Conservation (phyloP, 2,113 vertebrate species). For the Sphyrna mokarran region DNA sequence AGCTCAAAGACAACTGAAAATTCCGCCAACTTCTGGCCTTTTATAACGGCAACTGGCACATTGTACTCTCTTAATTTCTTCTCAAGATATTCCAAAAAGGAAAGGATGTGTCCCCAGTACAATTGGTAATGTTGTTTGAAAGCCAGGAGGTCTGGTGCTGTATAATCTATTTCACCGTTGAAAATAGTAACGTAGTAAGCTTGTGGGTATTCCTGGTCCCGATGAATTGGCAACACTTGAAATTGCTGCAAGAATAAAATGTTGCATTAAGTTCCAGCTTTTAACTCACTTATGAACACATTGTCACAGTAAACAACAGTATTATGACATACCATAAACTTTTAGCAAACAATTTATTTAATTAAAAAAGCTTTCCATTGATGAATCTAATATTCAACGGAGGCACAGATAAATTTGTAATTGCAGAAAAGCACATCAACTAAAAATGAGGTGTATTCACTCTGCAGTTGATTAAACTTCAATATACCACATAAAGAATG, state of each 20-base stretch:
- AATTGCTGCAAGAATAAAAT: conserved; percentile 47
- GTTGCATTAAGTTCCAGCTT: conserved; percentile 39
- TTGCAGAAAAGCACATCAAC: background rate
- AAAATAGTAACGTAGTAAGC: conserved; percentile 49
- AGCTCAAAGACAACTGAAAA: conserved; percentile 49
- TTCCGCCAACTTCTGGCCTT: conserved; percentile 49
- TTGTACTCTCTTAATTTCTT: conserved; percentile 63
- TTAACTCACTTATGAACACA: conserved; percentile 10
- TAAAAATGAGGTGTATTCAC: background rate
- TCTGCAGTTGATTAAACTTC: background rate
- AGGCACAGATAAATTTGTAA: background rate
- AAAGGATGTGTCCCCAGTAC: conserved; percentile 54
- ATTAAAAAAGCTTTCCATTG: background rate
- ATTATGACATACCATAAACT: background rate
- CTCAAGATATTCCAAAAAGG: conserved; percentile 52
- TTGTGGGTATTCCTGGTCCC: conserved; percentile 29
- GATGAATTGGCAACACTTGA: conserved; percentile 19
- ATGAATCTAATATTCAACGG: background rate
- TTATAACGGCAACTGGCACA: conserved; percentile 57
- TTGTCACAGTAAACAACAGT: background rate
- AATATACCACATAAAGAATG: background rate
- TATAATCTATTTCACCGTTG: conserved; percentile 53
- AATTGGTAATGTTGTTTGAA: conserved; percentile 60
- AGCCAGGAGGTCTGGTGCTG: conserved; percentile 53
- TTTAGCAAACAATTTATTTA: background rate